A percentile compares a stretch with the other conserved stretches of the same genome.
These are phyloP conservation scores for Euproctis similis DNA, from an alignment of 2,888 invertebrate species.

Conservation along the genomic window DNA sequence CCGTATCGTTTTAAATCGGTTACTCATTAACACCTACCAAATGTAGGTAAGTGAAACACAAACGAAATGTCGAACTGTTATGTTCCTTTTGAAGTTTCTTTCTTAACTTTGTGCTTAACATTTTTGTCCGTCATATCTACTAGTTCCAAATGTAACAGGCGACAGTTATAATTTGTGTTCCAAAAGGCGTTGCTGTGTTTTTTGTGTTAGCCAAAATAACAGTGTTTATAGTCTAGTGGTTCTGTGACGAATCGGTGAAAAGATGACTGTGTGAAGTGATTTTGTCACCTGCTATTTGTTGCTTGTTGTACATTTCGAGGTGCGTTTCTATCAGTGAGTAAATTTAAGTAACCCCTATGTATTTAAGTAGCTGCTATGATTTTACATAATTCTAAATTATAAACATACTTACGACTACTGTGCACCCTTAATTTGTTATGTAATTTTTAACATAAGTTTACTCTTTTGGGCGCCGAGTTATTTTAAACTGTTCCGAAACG, in stretches of 20 bases:
- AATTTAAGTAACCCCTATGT: too few relatives aligned
- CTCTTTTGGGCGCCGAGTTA: too few relatives aligned
- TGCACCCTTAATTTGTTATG: too few relatives aligned
- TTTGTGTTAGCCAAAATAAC: slow-evolving; percentile 25
- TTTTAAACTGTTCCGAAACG: too few relatives aligned
- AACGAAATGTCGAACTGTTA: slow-evolving; percentile 8
- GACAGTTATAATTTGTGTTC: slow-evolving; percentile 38
- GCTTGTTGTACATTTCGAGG: too few relatives aligned
- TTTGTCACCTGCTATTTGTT: slow-evolving; percentile 1
- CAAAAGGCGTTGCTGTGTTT: slow-evolving; percentile 21
- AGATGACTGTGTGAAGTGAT: slow-evolving; percentile 5
- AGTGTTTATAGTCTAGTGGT: slow-evolving; percentile 27
- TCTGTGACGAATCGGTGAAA: slow-evolving; percentile 26
- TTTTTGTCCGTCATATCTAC: slow-evolving; percentile 6
- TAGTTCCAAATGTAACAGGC: slow-evolving; percentile 17
- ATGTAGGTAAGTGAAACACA: too few relatives aligned
- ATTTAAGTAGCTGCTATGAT: too few relatives aligned
- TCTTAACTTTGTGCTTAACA: slow-evolving; percentile 11
- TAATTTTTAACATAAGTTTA: too few relatives aligned
- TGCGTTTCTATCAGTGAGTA: too few relatives aligned
- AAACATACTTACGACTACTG: too few relatives aligned
- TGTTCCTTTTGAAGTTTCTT: slow-evolving; percentile 8
- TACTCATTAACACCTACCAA: slow-evolving; percentile 31
- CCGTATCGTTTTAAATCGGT: slow-evolving; percentile 15
- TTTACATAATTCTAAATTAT: too few relatives aligned